phyloP scores from a whole-genome alignment of 2,113 vertebrate genomes.

The Ellobius talpinus region DNA sequence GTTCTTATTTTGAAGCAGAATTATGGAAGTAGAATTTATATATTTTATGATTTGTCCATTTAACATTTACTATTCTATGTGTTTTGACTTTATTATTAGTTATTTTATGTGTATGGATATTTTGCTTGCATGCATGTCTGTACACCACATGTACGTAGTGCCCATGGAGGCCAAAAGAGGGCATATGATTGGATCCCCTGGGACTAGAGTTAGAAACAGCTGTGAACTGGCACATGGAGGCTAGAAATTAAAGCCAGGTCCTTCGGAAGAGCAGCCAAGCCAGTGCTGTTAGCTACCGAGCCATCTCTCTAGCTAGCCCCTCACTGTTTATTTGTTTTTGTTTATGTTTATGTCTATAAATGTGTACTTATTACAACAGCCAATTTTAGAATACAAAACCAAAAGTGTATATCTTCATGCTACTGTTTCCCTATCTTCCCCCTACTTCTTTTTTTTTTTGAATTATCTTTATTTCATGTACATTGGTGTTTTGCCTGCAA shows the following conservation, averaged over 20 bases:
- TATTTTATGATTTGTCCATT: background rate
- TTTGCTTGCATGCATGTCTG: background rate
- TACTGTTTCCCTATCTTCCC: background rate
- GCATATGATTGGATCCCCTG: background rate
- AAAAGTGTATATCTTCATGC: background rate
- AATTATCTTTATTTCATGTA: too few species aligned
- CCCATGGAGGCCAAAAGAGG: background rate
- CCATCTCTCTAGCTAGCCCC: background rate
- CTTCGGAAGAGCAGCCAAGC: background rate
- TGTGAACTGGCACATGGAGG: background rate
- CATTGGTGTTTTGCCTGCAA: too few species aligned
- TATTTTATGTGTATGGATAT: background rate
- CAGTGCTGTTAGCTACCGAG: background rate
- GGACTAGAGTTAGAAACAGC: background rate
- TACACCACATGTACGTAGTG: background rate
- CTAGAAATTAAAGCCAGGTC: background rate
- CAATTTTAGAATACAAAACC: background rate
- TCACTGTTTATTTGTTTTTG: background rate
- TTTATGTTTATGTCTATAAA: background rate
- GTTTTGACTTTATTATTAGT: background rate
- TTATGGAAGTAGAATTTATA: background rate
- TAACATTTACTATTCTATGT: background rate
- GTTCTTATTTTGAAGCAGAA: background rate
- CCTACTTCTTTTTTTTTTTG: background rate
- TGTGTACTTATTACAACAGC: background rate